These are phyloP conservation scores for Galago senegalensis DNA, from an alignment of 2,797 vertebrate species.

Conservation along the genomic window DNA sequence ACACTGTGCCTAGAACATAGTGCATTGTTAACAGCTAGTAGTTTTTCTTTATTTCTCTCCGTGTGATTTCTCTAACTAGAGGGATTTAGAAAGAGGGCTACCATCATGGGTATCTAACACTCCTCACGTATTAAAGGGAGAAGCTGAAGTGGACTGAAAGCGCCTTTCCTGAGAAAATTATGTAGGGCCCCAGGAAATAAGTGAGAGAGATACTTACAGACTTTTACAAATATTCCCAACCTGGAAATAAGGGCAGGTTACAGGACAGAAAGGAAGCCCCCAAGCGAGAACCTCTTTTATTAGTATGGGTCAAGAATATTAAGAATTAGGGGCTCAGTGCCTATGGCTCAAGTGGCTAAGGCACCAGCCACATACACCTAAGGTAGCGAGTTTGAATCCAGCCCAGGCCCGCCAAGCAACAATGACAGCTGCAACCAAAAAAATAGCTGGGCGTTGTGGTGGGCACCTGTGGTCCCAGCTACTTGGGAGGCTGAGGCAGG, in stretches of 20 bases:
- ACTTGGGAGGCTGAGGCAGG: too few species aligned
- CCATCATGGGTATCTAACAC: neutral
- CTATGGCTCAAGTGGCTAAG: too few species aligned
- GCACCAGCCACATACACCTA: too few species aligned
- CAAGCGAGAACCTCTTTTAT: neutral
- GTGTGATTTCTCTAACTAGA: neutral
- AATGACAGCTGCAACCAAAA: too few species aligned
- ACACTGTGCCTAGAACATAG: neutral
- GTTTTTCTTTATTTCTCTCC: neutral
- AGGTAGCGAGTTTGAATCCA: too few species aligned
- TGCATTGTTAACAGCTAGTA: neutral
- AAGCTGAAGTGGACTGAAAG: neutral
- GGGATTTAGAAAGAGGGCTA: neutral
- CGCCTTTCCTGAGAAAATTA: neutral
- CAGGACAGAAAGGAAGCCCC: neutral
- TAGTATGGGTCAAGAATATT: neutral
- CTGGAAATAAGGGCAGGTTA: conserved; percentile 9
- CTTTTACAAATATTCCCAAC: neutral
- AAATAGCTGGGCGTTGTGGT: too few species aligned
- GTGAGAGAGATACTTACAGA: neutral
- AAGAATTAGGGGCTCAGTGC: neutral
- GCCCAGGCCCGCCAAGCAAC: too few species aligned
- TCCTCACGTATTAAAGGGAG: neutral
- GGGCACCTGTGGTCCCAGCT: too few species aligned
- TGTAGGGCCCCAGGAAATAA: neutral